Evolutionary conservation across 2,888 invertebrate genomes (phyloP).

Genomic region (Parnassius orleans): DNA sequence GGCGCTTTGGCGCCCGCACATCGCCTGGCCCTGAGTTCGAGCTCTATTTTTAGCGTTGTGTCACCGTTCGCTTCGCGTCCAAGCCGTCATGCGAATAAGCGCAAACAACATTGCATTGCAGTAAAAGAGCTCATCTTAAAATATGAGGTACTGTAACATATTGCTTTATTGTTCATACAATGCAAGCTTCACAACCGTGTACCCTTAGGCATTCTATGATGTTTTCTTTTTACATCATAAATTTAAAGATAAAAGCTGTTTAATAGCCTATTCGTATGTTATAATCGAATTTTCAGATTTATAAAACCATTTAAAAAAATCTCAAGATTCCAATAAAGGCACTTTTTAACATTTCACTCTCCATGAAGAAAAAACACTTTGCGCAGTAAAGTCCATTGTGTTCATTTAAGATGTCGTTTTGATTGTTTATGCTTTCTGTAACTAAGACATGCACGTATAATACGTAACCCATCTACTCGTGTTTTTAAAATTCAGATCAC

Average conservation of each 20-base stretch:
- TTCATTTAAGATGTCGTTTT: too few species aligned
- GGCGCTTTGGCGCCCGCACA: constrained; percentile 46
- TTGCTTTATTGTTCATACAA: constrained; percentile 23
- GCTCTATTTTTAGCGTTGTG: constrained; percentile 79
- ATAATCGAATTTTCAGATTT: constrained; percentile 1
- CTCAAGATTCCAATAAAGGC: too few species aligned
- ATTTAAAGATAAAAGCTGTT: constrained; percentile 1
- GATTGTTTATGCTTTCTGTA: neutral
- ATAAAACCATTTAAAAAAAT: too few species aligned
- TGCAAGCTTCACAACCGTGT: constrained; percentile 6
- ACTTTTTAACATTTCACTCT: too few species aligned
- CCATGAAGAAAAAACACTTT: too few species aligned
- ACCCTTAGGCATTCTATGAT: constrained; percentile 17
- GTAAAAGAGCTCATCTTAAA: constrained; percentile 37
- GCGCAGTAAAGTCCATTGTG: too few species aligned
- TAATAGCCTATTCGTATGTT: constrained; percentile 14
- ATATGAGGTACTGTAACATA: constrained; percentile 24
- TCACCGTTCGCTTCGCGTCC: constrained; percentile 63
- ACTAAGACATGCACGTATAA: neutral
- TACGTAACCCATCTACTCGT: constrained; percentile 2
- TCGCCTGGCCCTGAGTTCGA: constrained; percentile 50
- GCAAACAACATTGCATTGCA: constrained; percentile 37
- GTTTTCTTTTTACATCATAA: constrained; percentile 18
- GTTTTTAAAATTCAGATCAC: constrained; percentile 59
- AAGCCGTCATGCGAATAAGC: constrained; percentile 44